phyloP scores from a whole-genome alignment of 2,888 invertebrate species.

The Geophilus truncorum region DNA sequence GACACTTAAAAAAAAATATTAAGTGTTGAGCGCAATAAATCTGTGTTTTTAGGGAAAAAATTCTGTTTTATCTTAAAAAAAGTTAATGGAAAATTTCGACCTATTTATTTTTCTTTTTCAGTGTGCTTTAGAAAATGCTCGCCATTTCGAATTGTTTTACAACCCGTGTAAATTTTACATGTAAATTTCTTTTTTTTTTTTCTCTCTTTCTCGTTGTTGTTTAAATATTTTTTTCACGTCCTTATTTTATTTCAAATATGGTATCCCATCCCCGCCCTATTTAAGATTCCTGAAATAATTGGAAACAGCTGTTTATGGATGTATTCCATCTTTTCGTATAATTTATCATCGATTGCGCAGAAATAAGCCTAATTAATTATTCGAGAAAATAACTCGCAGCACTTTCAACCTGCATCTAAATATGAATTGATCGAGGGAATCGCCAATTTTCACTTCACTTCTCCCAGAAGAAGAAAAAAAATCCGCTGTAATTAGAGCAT shows the following conservation, averaged over 20 bases:
- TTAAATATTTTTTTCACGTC: neutral
- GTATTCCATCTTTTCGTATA: neutral
- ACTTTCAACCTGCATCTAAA: neutral
- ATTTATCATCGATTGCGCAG: neutral
- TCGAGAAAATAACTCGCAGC: neutral
- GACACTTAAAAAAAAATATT: neutral
- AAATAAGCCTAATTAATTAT: neutral
- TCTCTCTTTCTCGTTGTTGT: no score
- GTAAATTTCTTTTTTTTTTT: no score
- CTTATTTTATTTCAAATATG: neutral
- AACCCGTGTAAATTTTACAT: no score
- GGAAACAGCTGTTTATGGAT: neutral
- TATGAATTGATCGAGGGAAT: neutral
- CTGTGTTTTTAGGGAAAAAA: neutral
- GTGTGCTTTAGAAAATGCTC: no score
- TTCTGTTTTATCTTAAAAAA: no score
- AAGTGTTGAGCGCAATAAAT: neutral
- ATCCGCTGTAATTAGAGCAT: neutral
- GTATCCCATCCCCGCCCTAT: neutral
- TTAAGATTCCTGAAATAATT: neutral
- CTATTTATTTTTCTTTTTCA: no score
- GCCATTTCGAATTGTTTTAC: no score
- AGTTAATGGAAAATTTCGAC: no score
- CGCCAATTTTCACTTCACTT: neutral
- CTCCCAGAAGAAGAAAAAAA: neutral